Conservation (phyloP, 1,140 invertebrate genomes). For the Aphelinus certus region DNA sequence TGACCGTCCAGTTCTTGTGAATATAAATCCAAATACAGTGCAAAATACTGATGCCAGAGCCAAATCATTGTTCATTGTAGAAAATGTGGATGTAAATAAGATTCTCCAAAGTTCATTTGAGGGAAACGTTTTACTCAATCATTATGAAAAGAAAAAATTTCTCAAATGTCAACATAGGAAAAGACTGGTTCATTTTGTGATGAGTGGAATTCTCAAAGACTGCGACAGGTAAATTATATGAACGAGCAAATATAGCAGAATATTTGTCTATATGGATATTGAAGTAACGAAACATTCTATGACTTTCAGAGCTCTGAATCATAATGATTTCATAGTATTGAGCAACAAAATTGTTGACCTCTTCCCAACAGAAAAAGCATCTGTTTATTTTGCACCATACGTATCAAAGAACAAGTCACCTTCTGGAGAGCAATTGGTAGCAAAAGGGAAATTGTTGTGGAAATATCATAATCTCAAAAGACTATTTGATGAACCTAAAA, state of each 20-base stretch:
- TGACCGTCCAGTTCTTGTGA: too few relatives aligned
- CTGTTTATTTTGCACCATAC: constrained; percentile 15
- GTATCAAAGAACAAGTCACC: background rate
- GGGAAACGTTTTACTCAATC: background rate
- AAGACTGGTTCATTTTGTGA: background rate
- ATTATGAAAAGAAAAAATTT: background rate
- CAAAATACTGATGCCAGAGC: background rate
- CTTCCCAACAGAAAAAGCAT: constrained; percentile 8
- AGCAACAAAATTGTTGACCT: constrained; percentile 12
- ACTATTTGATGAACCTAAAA: background rate
- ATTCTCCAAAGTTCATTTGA: background rate
- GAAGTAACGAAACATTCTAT: too few relatives aligned
- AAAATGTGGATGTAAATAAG: background rate
- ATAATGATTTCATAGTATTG: constrained; percentile 5
- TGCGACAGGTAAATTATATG: background rate
- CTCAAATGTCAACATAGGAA: background rate
- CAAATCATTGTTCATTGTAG: background rate
- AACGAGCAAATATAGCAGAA: background rate
- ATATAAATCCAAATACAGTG: background rate
- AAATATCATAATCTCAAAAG: constrained; percentile 1
- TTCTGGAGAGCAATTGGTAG: background rate
- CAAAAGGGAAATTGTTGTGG: constrained; percentile 8
- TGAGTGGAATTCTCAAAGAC: background rate
- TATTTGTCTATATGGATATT: background rate
- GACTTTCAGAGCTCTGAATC: constrained; percentile 9